These are phyloP conservation scores for Monochamus alternatus DNA, from an alignment of 2,888 invertebrate species.

Conservation along the genomic window DNA sequence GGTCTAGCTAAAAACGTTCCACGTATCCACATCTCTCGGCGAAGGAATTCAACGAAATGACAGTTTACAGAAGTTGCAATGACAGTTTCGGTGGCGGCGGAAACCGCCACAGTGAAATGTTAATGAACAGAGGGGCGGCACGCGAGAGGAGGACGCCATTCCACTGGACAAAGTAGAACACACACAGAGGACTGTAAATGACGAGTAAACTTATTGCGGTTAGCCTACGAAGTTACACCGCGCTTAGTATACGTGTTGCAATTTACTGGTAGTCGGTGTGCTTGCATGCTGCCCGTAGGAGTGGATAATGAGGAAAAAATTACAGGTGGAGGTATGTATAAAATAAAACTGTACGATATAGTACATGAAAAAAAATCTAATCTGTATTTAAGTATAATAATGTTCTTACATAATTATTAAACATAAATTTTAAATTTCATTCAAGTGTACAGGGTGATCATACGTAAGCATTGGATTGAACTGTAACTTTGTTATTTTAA, in stretches of 20 bases:
- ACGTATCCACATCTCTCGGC: conserved; percentile 14
- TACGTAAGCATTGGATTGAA: no score
- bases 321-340: no score
- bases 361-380: no score
- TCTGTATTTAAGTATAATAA: no score
- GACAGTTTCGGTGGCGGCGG: conserved; percentile 27
- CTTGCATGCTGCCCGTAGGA: conserved; percentile 18
- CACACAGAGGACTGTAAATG: conserved; percentile 44
- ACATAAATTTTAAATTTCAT: no score
- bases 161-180: conserved; percentile 32
- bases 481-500: no score
- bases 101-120: conserved; percentile 26
- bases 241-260: conserved; percentile 43
- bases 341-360: no score
- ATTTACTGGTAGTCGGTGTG: conserved; percentile 38
- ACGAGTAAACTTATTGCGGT: conserved; percentile 52
- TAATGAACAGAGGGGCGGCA: conserved; percentile 43
- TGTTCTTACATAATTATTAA: no score
- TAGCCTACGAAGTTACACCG: conserved; percentile 33
- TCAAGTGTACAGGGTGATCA: no score
- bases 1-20: conserved; percentile 19
- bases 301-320: neutral
- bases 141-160: conserved; percentile 35
- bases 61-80: conserved; percentile 31
- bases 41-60: conserved; percentile 22